Conservation (phyloP, 2,888 invertebrate genomes). For the Nomada fucata region DNA sequence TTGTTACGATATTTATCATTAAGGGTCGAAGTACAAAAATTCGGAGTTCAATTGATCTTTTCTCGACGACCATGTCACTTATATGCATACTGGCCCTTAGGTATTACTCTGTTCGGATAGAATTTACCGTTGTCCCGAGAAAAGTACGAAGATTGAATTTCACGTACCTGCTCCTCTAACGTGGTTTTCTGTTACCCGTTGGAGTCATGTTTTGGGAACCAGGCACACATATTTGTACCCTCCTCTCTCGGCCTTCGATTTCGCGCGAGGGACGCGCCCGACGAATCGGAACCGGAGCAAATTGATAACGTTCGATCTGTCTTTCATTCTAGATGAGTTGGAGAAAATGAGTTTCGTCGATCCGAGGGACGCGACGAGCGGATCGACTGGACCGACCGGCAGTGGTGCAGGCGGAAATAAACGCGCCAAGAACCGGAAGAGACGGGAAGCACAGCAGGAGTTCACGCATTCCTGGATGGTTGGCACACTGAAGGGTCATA, state of each 20-base stretch:
- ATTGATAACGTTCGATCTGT: neutral
- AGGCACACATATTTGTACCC: neutral
- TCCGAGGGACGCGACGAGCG: constrained; percentile 21
- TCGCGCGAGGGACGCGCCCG: too few relatives aligned
- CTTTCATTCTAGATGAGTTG: constrained; percentile 49
- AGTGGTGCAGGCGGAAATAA: constrained; percentile 64
- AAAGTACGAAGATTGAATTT: constrained; percentile 3
- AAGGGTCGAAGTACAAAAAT: neutral
- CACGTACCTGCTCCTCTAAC: neutral
- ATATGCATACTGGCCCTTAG: too few relatives aligned
- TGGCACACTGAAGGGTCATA: constrained; percentile 93
- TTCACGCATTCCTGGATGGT: constrained; percentile 88
- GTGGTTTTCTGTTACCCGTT: neutral
- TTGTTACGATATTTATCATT: too few relatives aligned
- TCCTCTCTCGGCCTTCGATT: neutral
- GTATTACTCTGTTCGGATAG: too few relatives aligned
- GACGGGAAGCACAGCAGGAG: constrained; percentile 80
- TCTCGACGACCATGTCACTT: too few relatives aligned
- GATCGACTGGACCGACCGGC: constrained; percentile 15
- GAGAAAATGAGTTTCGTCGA: constrained; percentile 47
- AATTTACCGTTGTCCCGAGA: neutral
- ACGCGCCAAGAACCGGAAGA: constrained; percentile 79
- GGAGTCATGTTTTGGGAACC: neutral
- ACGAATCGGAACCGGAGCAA: too few relatives aligned
- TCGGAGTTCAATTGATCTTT: neutral